These are phyloP conservation scores for Sinonovacula constricta DNA, from an alignment of 1,140 invertebrate genomes.

Conservation along the genomic window DNA sequence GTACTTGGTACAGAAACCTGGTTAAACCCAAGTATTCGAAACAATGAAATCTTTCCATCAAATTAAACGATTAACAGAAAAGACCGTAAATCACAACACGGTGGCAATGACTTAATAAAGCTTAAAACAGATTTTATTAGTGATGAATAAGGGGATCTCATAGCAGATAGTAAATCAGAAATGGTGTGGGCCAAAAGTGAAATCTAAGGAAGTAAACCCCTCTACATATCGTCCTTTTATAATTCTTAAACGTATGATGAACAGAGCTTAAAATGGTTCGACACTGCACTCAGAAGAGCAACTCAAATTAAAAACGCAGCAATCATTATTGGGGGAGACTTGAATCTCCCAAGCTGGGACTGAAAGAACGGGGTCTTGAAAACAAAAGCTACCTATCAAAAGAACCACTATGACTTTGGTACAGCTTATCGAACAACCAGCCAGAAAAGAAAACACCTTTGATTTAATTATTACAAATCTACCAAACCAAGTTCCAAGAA, in stretches of 20 bases:
- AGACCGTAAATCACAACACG: constrained; percentile 18
- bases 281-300: neutral
- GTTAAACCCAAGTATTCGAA: constrained; percentile 29
- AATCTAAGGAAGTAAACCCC: constrained; percentile 21
- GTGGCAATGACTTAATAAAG: constrained; percentile 48
- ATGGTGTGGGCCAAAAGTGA: constrained; percentile 46
- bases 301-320: neutral
- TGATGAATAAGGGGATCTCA: constrained; percentile 31
- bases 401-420: constrained; percentile 14
- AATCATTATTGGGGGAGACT: constrained; percentile 28
- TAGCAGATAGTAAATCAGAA: constrained; percentile 50
- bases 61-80: constrained; percentile 36
- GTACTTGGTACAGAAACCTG: constrained; percentile 33
- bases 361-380: constrained; percentile 20
- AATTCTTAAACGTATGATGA: constrained; percentile 22
- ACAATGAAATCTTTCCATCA: constrained; percentile 49
- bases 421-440: constrained; percentile 37
- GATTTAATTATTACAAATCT: constrained; percentile 20
- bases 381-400: neutral
- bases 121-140: constrained; percentile 17
- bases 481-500: constrained; percentile 8
- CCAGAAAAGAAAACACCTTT: constrained; percentile 2
- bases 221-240: constrained; percentile 27
- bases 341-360: constrained; percentile 27
- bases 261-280: neutral